Base-by-base conservation (phyloP, 1,140 invertebrate species). In the Drosophila azteca region DNA sequence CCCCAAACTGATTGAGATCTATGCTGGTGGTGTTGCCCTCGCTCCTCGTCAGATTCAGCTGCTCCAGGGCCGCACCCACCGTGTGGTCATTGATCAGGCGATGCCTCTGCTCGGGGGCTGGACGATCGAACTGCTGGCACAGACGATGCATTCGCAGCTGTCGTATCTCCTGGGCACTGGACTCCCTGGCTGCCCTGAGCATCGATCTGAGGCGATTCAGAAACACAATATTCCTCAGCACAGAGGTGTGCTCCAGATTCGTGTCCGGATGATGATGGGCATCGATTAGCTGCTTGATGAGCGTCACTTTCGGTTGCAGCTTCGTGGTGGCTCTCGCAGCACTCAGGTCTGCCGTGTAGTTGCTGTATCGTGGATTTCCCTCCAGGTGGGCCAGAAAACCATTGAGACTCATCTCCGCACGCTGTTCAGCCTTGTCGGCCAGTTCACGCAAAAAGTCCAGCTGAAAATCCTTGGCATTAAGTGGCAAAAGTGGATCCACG, bases 241-340 rank as follows among this genome's bases (percentile, higher is more conserved):
- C 84, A 26, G 74, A 67, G 2, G 67, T 85, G 51, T 69, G 69
- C 48, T 84, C 69, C 55, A 88, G 15, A 24, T 72, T 67, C 22
- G 61, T 20, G 15, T 66, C 60, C 9, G 13, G 13, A 1, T 73
- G 64, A 0, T 65, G 65, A 6, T 69, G 50, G 0, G 62, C 61
- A 24, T 90, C 89, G 4, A 90, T 46, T 24, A 85, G 53, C 31
- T 90, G 89, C 48, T 88, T 90, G 41, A 90, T 77, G 0, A 90
- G 69, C 26, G 87, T 51, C 51, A 85, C 73, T 67, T 90, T 90
- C 4, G 52, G 2, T 24, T 68, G 69, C 1, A 90, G 31, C 41
- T 67, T 71, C 0, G 11, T n/a, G 1, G 62, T 43, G 0, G 65
- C 45, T 0, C 65, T 46, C 1, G 65, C 83, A 1, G 15, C n/a